These are phyloP conservation scores for Heliothis virescens DNA, from an alignment of 1,140 invertebrate genomes.

Conservation along the genomic window DNA sequence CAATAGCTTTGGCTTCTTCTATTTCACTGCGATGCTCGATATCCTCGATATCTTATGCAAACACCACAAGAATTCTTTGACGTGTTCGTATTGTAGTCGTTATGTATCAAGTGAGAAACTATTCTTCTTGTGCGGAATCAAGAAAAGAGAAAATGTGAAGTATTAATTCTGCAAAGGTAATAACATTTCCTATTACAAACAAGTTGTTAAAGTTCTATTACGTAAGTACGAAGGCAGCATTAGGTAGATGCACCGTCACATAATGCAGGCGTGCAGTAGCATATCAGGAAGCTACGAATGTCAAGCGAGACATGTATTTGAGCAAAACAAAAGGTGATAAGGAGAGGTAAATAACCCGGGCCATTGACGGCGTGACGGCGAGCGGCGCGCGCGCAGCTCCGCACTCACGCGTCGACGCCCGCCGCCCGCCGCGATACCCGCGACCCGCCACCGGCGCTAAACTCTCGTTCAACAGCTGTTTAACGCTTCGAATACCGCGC, in stretches of 20 bases:
- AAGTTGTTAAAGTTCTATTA: background rate
- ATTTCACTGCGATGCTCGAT: slow-evolving; percentile 75
- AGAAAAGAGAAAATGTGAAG: background rate
- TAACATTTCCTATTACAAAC: background rate
- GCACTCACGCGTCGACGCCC: background rate
- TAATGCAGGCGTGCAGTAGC: slow-evolving; percentile 52
- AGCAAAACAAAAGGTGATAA: slow-evolving; percentile 86
- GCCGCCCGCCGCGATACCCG: slow-evolving; percentile 53
- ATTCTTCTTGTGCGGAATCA: background rate
- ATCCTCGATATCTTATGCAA: slow-evolving; percentile 70
- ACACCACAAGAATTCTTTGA: slow-evolving; percentile 60
- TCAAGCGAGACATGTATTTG: slow-evolving; percentile 74
- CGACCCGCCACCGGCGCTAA: slow-evolving; percentile 54
- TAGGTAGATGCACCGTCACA: background rate
- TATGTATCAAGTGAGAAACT: slow-evolving; percentile 48
- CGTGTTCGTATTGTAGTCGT: slow-evolving; percentile 55
- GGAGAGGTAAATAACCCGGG: slow-evolving; percentile 84
- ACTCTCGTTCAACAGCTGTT: slow-evolving; percentile 69
- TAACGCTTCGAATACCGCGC: slow-evolving; percentile 67
- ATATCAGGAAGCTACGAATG: slow-evolving; percentile 69
- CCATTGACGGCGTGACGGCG: slow-evolving; percentile 79
- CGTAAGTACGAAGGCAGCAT: background rate
- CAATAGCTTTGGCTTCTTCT: slow-evolving; percentile 72
- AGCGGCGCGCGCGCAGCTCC: slow-evolving; percentile 50
- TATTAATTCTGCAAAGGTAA: background rate